A percentile compares a stretch with the other conserved stretches of the same genome.
These are phyloP conservation scores for Hylaea fasciaria DNA, from an alignment of 2,888 invertebrate species.

Conservation along the genomic window DNA sequence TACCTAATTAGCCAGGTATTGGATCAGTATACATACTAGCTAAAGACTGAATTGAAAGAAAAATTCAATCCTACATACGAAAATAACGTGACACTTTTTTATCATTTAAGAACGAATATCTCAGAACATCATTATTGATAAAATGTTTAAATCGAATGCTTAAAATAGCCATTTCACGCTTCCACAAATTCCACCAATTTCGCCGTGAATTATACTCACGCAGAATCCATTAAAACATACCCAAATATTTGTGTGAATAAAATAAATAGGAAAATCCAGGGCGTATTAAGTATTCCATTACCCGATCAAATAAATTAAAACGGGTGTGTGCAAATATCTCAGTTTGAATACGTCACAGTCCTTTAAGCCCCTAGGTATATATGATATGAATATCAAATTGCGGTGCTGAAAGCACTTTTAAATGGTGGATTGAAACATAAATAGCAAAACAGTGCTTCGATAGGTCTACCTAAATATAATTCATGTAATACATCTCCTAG, in stretches of 20 bases:
- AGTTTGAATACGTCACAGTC: constrained; percentile 40
- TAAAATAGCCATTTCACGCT: too few relatives aligned
- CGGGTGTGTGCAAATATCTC: constrained; percentile 42
- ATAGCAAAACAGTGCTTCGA: too few relatives aligned
- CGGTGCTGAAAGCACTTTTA: constrained; percentile 11
- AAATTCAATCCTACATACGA: too few relatives aligned
- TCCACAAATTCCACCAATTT: background rate
- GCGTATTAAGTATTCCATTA: constrained; percentile 48
- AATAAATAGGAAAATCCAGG: constrained; percentile 10
- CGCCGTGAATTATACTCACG: constrained; percentile 15
- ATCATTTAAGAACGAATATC: too few relatives aligned
- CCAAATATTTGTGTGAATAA: constrained; percentile 29
- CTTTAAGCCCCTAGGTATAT: constrained; percentile 38
- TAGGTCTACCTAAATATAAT: too few relatives aligned
- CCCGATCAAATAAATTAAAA: constrained; percentile 50
- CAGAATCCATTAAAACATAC: constrained; percentile 20
- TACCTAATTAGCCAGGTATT: too few relatives aligned
- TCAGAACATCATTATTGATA: too few relatives aligned
- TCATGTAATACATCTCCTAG: too few relatives aligned
- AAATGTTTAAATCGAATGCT: too few relatives aligned
- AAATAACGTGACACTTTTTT: too few relatives aligned
- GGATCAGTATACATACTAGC: too few relatives aligned
- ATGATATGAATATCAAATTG: constrained; percentile 25
- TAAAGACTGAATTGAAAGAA: too few relatives aligned
- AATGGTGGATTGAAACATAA: constrained; percentile 3